Evolutionary conservation across 2,888 invertebrate genomes (phyloP).

Genomic region (Balanococcus diminutus): DNA sequence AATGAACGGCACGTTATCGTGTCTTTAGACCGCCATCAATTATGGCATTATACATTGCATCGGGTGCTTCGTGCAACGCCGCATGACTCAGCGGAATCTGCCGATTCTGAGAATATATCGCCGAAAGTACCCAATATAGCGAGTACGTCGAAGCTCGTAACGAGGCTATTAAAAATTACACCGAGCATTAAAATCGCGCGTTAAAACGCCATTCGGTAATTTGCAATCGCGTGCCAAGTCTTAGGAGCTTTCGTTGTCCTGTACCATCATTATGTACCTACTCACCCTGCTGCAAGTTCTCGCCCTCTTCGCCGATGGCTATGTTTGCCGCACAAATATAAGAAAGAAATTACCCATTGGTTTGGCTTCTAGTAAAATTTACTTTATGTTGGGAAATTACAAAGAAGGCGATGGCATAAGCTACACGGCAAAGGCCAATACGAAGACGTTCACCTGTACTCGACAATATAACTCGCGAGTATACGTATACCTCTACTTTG

Average conservation of each 20-base stretch:
- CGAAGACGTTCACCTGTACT: slow-evolving; percentile 28
- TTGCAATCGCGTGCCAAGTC: slow-evolving; percentile 25
- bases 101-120: background rate
- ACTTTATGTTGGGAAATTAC: slow-evolving; percentile 1
- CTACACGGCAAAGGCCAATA: slow-evolving; percentile 1
- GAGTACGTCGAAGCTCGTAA: background rate
- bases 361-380: background rate
- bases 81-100: background rate
- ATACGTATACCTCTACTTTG: background rate
- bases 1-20: background rate
- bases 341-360: background rate
- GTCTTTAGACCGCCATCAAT: background rate
- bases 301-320: background rate
- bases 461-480: background rate
- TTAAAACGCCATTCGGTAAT: slow-evolving; percentile 36
- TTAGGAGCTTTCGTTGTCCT: background rate
- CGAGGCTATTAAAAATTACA: slow-evolving; percentile 37
- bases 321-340: background rate
- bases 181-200: background rate
- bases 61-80: background rate
- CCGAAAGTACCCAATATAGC: background rate
- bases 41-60: background rate
- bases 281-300: background rate
- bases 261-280: background rate
- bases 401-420: background rate